Evolutionary conservation across 2,797 vertebrate species (phyloP), one percentile per base, ranked within the genome.

Genomic region (Paguma larvata): DNA sequence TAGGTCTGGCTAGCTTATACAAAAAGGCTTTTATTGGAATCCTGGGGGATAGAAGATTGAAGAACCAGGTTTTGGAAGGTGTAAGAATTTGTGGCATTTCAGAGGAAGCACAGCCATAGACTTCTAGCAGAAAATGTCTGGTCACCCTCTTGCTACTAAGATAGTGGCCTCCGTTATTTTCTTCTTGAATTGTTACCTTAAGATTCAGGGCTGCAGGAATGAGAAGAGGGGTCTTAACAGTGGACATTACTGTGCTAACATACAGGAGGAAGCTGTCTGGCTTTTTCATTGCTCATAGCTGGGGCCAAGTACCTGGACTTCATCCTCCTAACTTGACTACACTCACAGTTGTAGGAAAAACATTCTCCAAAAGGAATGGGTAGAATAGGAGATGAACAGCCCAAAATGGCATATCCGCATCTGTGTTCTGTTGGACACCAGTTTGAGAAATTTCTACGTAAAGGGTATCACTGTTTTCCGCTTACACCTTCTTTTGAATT

Each of bases 171-270:
- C 67, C 8, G n/a, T 34, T 91, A 65, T 85, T 92, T 19, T 95
- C 23, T 85, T 93, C 30, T 95, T 77, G 73, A 93, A 18, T 85
- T 59, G 90, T 59, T 92, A 59, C 51, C 56, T 96, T 86, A 62
- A 67, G 48, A 95, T 78, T 91, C 53, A 41, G 51, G 51, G 14
- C 10, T 89, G n/a, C 15, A 89, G 63, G 32, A 94, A 41, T 18
- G 46, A 83, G 32, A 77, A 63, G 13, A 5, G 10, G 23, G 11
- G 10, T 70, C 75, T 67, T 80, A 56, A 18, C 85, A 32, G 77
- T 89, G 14, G 15, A 85, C 6, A 14, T 46, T 96, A 32, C 9
- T 90, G 18, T 3, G 68, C 48, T 84, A 68, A 78, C 32, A 68
- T 6, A 27, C 21, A 72, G 53, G 38, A 80, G 41, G 59, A 83